These are phyloP conservation scores for Leptopilina myrica DNA, from an alignment of 2,888 invertebrate genomes.

Conservation along the genomic window DNA sequence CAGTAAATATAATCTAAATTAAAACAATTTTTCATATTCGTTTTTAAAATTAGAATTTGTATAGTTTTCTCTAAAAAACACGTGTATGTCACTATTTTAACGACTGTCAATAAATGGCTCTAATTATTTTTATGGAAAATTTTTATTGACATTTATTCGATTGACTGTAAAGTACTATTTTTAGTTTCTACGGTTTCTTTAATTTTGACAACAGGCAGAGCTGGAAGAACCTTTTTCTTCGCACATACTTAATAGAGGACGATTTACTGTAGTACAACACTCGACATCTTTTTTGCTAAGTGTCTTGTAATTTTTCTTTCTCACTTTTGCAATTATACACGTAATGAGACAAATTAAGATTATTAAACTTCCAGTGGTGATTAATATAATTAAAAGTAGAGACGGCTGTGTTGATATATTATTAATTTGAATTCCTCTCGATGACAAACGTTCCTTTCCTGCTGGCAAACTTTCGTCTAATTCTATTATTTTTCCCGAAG, in stretches of 20 bases:
- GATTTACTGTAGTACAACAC: conserved; percentile 40
- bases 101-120: too few relatives aligned
- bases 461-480: neutral
- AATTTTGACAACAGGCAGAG: conserved; percentile 11
- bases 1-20: too few relatives aligned
- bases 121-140: neutral
- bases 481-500: neutral
- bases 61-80: too few relatives aligned
- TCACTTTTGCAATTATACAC: conserved; percentile 44
- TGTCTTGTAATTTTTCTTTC: conserved; percentile 51
- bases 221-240: conserved; percentile 23
- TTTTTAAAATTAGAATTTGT: too few relatives aligned
- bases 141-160: neutral
- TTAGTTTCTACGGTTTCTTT: neutral
- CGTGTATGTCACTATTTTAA: too few relatives aligned
- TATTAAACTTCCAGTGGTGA: conserved; percentile 41
- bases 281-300: conserved; percentile 42
- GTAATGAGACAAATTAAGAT: conserved; percentile 46
- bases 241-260: conserved; percentile 47
- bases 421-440: neutral
- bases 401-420: neutral
- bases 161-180: neutral
- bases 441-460: neutral
- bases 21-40: too few relatives aligned
- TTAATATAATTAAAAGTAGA: conserved; percentile 40